Evolutionary conservation across 2,797 vertebrate species (phyloP), one percentile per base, ranked within the genome.

Genomic region (Cercopithecus mitis): DNA sequence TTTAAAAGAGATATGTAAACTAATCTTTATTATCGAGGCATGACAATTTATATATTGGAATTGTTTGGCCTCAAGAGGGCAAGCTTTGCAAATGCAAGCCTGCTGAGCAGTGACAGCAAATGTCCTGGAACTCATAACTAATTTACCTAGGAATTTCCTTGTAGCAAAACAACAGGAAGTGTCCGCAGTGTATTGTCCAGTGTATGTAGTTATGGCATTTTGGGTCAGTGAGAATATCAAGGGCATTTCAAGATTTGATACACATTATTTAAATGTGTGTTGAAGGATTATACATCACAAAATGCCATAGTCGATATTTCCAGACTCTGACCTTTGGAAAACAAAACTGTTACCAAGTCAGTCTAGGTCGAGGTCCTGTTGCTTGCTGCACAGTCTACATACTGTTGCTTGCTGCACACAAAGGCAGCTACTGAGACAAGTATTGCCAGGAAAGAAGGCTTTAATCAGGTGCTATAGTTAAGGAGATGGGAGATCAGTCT

Each of bases 31-130:
- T 67, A 70, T 47, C n/a, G 36, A 72, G 15, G 30, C 4, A 36
- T 47, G 88, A 89, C n/a, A 50, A 33, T 88, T 67, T 83, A 52
- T 88, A 14, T 6, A n/a, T 41, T 94, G 25, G 47, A 52, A 58
- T 27, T 86, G 3, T 80, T 80, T 75, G 91, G 57, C 93, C 76
- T 36, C 95, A 85, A 94, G 91, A 92, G 47, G 83, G 55, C 91
- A 92, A 93, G 64, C 47, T 98, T 97, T 95, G 64, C 91, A 97
- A 93, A 91, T 81, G 30, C 76, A 89, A 27, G 55, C 61, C n/a
- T n/a, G 55, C 50, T 89, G 36, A 93, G 61, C 0, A 57, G 43
- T 77, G 83, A 75, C 58, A 55, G 55, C 57, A 73, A 93, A 67
- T 33, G 39, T 50, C n/a, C 45, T 79, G 27, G 4, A 22, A 41